phyloP scores from a whole-genome alignment of 1,140 invertebrate genomes.

The Bombus impatiens region DNA sequence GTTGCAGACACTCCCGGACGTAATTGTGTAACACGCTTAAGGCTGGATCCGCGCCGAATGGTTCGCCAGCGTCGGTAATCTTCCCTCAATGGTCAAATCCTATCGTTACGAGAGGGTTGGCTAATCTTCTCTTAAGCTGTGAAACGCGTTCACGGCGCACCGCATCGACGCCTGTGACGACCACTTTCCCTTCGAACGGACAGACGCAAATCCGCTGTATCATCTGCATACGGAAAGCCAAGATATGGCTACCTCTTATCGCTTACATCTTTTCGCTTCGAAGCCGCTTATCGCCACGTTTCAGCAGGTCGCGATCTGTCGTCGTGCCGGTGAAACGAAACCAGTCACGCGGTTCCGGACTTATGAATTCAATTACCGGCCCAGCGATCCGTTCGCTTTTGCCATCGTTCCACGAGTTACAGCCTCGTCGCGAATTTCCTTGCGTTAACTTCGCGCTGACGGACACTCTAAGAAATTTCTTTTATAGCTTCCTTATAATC shows the following conservation, averaged over 20 bases:
- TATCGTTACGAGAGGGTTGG: slow-evolving; percentile 59
- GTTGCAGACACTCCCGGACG: slow-evolving; percentile 42
- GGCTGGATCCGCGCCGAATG: slow-evolving; percentile 57
- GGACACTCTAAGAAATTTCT: background rate
- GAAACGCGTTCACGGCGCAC: slow-evolving; percentile 52
- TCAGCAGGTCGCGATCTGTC: background rate
- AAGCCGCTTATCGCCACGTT: background rate
- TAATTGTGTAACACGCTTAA: slow-evolving; percentile 69
- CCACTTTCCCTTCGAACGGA: slow-evolving; percentile 17
- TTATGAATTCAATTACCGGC: background rate
- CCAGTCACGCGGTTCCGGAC: background rate
- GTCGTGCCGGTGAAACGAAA: background rate
- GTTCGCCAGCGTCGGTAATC: slow-evolving; percentile 59
- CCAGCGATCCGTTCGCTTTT: background rate
- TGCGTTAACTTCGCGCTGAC: background rate
- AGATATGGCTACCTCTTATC: background rate
- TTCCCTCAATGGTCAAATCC: slow-evolving; percentile 66
- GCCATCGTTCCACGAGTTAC: background rate
- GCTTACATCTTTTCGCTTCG: background rate
- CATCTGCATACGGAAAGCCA: background rate
- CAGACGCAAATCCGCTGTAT: background rate
- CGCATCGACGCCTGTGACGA: background rate
- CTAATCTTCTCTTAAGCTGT: slow-evolving; percentile 65
- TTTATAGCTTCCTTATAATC: background rate
- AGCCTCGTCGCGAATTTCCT: no score